Base-by-base conservation (phyloP, 2,113 vertebrate genomes). In the Arenaria interpres region DNA sequence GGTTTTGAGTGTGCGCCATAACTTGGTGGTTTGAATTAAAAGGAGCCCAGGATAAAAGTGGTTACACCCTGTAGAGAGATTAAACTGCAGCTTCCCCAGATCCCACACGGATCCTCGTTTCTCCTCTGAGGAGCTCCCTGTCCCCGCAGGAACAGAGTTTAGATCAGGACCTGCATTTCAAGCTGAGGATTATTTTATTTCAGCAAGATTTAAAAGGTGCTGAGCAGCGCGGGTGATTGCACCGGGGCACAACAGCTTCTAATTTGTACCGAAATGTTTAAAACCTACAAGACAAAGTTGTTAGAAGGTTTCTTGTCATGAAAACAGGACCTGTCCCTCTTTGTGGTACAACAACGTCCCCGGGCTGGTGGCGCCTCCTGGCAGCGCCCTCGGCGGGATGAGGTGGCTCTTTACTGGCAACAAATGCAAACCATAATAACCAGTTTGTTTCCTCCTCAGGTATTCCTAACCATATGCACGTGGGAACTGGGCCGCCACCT, bases 391-490 rank as follows among this genome's bases (percentile, higher is more conserved):
- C 2, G 19, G 62, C 2, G 3, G 45, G 45, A 28, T 2, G 48
- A 78, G 93, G 48, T 39, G 4, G 59, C 82, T 71, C 32, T 3
- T 4, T 6, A 14, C 51, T 56, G 84, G 60, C 60, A 88, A 24
- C 22, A 16, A 25, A 32, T 12, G 56, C 64, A 75, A 66, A 82
- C 71, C 88, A 2, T 63, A 24, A 20, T 95, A 87, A 97, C 35
- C 80, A 10, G 60, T 71, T 35, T 94, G 71, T 69, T 85, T 93
- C 80, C 86, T 68, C 86, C 93, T 30, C 96, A 99, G 98, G 99
- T 88, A 97, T 99, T 94, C 98, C 98, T 37, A 98, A 98, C 96
- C 98, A 98, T 66, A 80, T 99, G 91, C 99, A 99, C 95, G 98
- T 99, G 97, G 98, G 98, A 95, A 96, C 98, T 35, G 98, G 97